Conservation (phyloP, 2,113 vertebrate species). For the Xyliphius kryptos region DNA sequence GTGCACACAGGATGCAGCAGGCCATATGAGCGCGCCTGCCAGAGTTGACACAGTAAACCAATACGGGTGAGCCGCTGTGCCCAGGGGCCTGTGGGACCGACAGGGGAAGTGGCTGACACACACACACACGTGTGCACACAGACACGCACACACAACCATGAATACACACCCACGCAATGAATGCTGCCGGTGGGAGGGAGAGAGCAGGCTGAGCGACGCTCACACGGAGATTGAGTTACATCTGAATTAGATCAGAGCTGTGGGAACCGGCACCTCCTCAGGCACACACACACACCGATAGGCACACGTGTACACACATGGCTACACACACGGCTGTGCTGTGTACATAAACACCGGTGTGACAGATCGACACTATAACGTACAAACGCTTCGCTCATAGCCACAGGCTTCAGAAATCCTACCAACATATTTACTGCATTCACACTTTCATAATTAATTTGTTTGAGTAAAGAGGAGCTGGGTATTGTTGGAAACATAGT, state of each 20-base stretch:
- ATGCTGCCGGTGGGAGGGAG: conserved; percentile 77
- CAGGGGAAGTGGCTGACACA: conserved; percentile 72
- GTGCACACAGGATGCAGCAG: conserved; percentile 44
- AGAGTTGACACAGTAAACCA: conserved; percentile 78
- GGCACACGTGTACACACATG: conserved; percentile 37
- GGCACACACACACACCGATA: conserved; percentile 44
- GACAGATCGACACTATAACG: conserved; percentile 33
- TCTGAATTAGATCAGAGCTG: conserved; percentile 95
- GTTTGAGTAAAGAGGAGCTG: conserved; percentile 31
- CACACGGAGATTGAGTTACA: conserved; percentile 99
- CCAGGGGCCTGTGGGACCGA: conserved; percentile 59
- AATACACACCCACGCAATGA: conserved; percentile 52
- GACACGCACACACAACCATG: conserved; percentile 56
- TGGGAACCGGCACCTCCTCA: conserved; percentile 89
- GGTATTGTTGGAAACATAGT: no score
- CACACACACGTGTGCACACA: conserved; percentile 58
- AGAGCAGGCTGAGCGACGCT: conserved; percentile 77
- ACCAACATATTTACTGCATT: conserved; percentile 24
- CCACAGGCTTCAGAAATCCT: conserved; percentile 28
- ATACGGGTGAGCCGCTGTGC: conserved; percentile 51
- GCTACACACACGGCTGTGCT: conserved; percentile 45
- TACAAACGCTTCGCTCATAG: conserved; percentile 24
- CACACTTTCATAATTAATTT: neutral
- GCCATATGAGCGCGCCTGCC: conserved; percentile 48
- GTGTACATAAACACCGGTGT: conserved; percentile 47